Evolutionary conservation across 2,797 vertebrate species (phyloP).

Genomic region (Selene dorsalis): DNA sequence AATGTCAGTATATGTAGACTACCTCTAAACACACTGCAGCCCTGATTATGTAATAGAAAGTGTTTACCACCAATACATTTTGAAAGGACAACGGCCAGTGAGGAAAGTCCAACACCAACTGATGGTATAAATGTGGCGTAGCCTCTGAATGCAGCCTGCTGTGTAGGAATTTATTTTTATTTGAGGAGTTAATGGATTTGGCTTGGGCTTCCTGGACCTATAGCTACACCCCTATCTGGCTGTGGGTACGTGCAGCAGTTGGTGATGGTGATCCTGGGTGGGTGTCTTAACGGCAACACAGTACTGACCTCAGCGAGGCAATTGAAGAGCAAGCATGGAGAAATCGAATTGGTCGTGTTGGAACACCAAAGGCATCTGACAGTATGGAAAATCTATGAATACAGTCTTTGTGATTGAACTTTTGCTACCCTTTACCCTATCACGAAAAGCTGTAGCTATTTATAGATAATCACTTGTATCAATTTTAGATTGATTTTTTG

Average conservation of each 20-base stretch:
- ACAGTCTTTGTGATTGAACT: constrained; percentile 9
- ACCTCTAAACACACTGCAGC: too few species aligned
- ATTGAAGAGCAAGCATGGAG: constrained; percentile 11
- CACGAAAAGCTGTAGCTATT: constrained; percentile 4
- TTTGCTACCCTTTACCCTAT: constrained; percentile 2
- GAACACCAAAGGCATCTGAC: constrained; percentile 10
- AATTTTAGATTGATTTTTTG: constrained; percentile 4
- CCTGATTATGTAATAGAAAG: too few species aligned
- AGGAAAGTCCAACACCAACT: too few species aligned
- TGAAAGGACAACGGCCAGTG: too few species aligned
- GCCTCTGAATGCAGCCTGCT: constrained; percentile 15
- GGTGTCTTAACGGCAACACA: not conserved
- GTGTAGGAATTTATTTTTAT: not conserved
- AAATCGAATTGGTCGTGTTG: not conserved
- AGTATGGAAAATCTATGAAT: constrained; percentile 14
- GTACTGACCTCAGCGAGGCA: constrained; percentile 1
- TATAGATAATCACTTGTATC: constrained; percentile 2
- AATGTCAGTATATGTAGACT: too few species aligned
- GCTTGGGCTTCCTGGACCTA: constrained; percentile 12
- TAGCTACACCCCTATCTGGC: constrained; percentile 4
- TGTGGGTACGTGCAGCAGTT: not conserved
- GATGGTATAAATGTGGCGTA: not conserved
- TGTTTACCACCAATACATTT: too few species aligned
- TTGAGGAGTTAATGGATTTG: constrained; percentile 35
- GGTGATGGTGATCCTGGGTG: not conserved